Percentiles rank a stretch among this genome's conserved stretches.
These are phyloP conservation scores for Pristionchus mayeri DNA, from an alignment of 2,888 invertebrate species.

Conservation along the genomic window DNA sequence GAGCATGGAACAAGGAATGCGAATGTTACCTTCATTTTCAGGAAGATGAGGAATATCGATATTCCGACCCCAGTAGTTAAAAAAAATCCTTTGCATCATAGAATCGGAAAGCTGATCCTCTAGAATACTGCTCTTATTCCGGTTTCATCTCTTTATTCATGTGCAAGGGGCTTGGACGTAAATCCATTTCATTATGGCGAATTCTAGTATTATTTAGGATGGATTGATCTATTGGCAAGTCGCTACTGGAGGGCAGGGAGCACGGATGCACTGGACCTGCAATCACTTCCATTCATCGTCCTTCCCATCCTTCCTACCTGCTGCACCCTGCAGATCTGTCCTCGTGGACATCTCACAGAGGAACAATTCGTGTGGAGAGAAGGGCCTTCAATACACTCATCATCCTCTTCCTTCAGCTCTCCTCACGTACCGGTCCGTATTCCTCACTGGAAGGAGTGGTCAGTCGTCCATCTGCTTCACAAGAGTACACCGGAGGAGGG, in stretches of 20 bases:
- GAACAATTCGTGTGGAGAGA: not conserved
- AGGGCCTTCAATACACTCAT: not conserved
- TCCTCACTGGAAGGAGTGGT: not conserved
- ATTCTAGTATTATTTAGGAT: too few species aligned
- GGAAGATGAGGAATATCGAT: too few species aligned
- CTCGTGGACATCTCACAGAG: not conserved
- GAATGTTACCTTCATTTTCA: too few species aligned
- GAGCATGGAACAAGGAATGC: too few species aligned
- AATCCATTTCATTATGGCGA: too few species aligned
- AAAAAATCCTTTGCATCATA: too few species aligned
- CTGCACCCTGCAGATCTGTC: not conserved
- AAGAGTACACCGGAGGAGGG: not conserved
- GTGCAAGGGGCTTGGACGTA: too few species aligned
- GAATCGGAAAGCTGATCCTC: too few species aligned
- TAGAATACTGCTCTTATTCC: too few species aligned
- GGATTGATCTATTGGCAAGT: slow-evolving; percentile 9
- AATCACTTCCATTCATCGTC: not conserved
- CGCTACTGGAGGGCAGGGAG: not conserved
- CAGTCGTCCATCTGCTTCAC: not conserved
- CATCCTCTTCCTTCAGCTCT: not conserved
- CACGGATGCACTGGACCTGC: not conserved
- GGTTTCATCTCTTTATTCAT: too few species aligned
- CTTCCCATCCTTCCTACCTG: not conserved
- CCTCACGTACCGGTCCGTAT: not conserved
- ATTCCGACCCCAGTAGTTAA: too few species aligned